Conservation (phyloP, 2,113 vertebrate genomes). For the Erpornis zantholeuca region DNA sequence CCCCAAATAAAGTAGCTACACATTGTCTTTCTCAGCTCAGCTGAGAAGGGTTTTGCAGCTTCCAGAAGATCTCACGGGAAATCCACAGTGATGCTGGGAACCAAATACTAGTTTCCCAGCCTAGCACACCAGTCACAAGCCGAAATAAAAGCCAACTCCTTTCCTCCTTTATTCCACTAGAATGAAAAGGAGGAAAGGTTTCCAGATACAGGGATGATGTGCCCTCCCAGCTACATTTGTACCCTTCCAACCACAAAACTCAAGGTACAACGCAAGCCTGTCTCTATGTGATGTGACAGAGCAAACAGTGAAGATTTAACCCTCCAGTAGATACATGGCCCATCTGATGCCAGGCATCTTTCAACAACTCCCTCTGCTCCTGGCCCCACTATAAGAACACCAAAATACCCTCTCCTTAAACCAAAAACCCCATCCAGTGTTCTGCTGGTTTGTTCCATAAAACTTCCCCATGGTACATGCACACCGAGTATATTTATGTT, state of each 20-base stretch:
- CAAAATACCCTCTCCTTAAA: neutral
- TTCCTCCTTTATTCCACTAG: neutral
- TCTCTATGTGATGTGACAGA: neutral
- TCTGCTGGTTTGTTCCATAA: neutral
- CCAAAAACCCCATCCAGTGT: neutral
- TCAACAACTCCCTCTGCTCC: neutral
- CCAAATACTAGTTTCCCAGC: neutral
- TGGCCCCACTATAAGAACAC: neutral
- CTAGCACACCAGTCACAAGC: accelerated
- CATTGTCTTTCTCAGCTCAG: neutral
- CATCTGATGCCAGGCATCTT: neutral
- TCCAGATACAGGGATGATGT: neutral
- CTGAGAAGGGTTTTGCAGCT: neutral
- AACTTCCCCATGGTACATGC: accelerated
- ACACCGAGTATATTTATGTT: neutral
- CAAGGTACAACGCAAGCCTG: neutral
- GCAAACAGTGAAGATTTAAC: neutral
- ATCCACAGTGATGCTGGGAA: neutral
- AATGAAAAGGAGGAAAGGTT: neutral
- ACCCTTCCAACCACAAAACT: neutral
- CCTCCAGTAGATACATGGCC: neutral
- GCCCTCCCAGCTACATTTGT: neutral
- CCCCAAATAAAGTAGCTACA: neutral
- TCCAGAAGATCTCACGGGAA: neutral
- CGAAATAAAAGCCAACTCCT: neutral